Evolutionary conservation across 2,113 vertebrate species (phyloP), one percentile per base, ranked within the genome.

Genomic region (Nansenia antarctica): DNA sequence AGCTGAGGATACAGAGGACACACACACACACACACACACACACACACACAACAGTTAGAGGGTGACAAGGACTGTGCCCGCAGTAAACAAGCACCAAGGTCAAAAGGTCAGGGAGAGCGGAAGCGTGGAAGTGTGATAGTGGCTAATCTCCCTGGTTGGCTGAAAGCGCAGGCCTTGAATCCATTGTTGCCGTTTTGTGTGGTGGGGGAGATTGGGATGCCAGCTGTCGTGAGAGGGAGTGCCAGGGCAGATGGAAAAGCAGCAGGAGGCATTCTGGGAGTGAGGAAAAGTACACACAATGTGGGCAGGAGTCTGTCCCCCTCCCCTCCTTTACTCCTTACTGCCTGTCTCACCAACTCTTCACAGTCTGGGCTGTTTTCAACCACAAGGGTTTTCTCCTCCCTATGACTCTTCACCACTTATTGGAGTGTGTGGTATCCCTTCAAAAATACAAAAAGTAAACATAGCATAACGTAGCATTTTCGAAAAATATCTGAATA

Each of bases 321-420:
- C 26, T 15, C 80, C 78, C 80, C 76, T 79, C 82, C 80, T 69
- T 76, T 68, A 57, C 69, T 35, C 29, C 47, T n/a, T n/a, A n/a
- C 35, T 59, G 31, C 27, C 37, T 79, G 66, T 84, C 80, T 79
- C 74, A 81, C 81, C 87, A 86, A 83, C 83, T 89, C 87, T 79
- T 87, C 87, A 87, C 89, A 90, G 83, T 84, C 85, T 88, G 85
- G 81, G 65, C 82, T 81, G 73, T 72, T 88, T 83, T 61, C 70
- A 84, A 71, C 58, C 35, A 18, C 62, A 67, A 57, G 72, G 62
- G 62, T 31, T 49, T 53, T 73, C n/a, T 63, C 52, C 37, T 71
- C 12, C 30, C 54, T n/a, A n/a, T n/a, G 59, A 67, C 57, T 45
- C 24, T 45, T 32, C 57, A 8, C 18, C 27, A 39, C 64, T 35